A percentile compares a stretch with the other conserved stretches of the same genome.
phyloP scores from a whole-genome alignment of 2,797 vertebrate genomes.

The Iguana delicatissima region DNA sequence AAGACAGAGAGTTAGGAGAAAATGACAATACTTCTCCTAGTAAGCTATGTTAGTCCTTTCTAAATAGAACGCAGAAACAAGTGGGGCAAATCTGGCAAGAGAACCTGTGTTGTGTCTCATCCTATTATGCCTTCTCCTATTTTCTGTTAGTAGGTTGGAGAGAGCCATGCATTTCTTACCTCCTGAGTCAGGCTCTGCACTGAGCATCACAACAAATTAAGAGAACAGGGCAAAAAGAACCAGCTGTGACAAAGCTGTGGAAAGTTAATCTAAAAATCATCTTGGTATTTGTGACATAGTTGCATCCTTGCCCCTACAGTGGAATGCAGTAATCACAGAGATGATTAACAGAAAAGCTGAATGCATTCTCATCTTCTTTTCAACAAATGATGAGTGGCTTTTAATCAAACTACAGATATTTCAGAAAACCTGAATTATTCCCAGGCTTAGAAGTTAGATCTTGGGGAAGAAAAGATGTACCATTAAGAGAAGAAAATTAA shows the following conservation, averaged over 20 bases:
- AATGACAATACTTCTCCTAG: not conserved
- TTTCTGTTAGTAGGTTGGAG: conserved; percentile 18
- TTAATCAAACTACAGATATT: not conserved
- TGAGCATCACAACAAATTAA: conserved; percentile 17
- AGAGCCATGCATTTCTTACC: conserved; percentile 43
- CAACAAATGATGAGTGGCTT: not conserved
- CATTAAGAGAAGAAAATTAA: not conserved
- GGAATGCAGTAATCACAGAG: not conserved
- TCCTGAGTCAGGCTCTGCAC: conserved; percentile 31
- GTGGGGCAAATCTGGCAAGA: not conserved
- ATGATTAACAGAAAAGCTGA: not conserved
- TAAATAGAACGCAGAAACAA: conserved; percentile 4
- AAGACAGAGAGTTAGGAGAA: not conserved
- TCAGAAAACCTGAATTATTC: not conserved
- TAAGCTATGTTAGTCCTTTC: not conserved
- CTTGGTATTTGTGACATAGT: conserved; percentile 19
- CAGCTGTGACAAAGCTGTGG: not conserved
- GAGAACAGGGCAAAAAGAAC: not conserved
- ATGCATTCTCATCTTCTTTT: not conserved
- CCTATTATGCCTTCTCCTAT: not conserved
- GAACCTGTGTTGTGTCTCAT: not conserved
- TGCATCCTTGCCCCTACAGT: not conserved
- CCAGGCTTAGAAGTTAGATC: not conserved
- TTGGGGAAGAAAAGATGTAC: not conserved
- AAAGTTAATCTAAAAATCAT: conserved; percentile 24